Conservation (phyloP, 2,113 vertebrate genomes). For the Python bivittatus region DNA sequence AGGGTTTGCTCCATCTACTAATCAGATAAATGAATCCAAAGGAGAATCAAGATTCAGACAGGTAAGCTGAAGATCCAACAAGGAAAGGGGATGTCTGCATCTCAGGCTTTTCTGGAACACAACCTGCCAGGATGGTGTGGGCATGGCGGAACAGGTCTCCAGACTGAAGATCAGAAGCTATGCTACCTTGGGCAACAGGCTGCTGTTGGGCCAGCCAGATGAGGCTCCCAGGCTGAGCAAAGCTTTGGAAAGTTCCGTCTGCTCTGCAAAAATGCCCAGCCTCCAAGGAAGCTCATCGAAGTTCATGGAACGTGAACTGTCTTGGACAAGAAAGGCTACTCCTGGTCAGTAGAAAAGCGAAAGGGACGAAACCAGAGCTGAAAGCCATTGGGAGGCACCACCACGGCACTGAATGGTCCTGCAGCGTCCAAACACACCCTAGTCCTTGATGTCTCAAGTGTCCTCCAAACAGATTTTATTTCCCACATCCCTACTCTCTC, state of each 20-base stretch:
- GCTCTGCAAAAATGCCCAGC: not conserved
- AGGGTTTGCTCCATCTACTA: not conserved
- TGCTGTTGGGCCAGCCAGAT: not conserved
- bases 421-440: not conserved
- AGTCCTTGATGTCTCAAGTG: not conserved
- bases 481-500: not conserved
- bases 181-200: conserved; percentile 3
- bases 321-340: not conserved
- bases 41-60: not conserved
- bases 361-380: not conserved
- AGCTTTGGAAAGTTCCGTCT: not conserved
- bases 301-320: not conserved
- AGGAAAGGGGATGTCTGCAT: conserved; percentile 19
- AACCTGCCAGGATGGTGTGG: not conserved
- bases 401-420: not conserved
- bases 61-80: not conserved
- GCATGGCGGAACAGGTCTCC: not conserved
- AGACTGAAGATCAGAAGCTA: not conserved
- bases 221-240: not conserved
- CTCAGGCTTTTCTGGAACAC: conserved; percentile 21
- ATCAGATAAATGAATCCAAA: not conserved
- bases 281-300: not conserved
- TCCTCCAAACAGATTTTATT: not conserved
- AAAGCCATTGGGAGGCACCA: not conserved
- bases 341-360: not conserved